A percentile compares a stretch with the other conserved stretches of the same genome.
phyloP scores from a whole-genome alignment of 2,113 vertebrate species.

The Myotis lucifugus region DNA sequence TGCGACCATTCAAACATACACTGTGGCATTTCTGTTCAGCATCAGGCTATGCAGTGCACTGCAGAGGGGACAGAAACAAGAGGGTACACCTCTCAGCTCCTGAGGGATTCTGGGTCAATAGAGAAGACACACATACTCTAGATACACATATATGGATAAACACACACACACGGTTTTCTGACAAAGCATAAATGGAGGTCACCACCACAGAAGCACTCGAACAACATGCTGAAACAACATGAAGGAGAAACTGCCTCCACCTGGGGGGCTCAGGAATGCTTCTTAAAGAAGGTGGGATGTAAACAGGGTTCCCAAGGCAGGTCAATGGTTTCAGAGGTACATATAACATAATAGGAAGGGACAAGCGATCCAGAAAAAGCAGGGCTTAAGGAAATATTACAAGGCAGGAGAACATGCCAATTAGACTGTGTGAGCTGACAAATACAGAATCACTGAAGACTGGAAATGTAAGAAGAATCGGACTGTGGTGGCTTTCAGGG shows the following conservation, averaged over 20 bases:
- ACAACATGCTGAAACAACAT: background rate
- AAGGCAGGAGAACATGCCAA: background rate
- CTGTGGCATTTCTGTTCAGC: background rate
- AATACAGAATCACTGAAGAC: background rate
- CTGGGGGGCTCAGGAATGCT: background rate
- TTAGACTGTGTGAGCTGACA: background rate
- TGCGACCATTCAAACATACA: background rate
- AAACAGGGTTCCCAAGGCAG: background rate
- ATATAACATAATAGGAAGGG: background rate
- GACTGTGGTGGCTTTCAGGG: background rate
- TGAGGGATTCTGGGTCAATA: background rate
- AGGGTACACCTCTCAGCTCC: background rate
- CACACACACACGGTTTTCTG: background rate
- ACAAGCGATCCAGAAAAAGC: background rate
- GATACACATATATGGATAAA: background rate
- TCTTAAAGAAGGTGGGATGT: background rate
- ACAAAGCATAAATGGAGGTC: background rate
- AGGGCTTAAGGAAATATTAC: background rate
- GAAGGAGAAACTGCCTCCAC: background rate
- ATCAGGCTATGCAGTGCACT: background rate
- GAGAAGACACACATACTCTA: background rate
- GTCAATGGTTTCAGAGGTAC: background rate
- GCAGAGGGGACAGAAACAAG: background rate
- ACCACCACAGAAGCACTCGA: background rate
- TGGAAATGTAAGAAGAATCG: background rate